Base-by-base conservation (phyloP, 2,888 invertebrate species). In the Drosophila anomalata region DNA sequence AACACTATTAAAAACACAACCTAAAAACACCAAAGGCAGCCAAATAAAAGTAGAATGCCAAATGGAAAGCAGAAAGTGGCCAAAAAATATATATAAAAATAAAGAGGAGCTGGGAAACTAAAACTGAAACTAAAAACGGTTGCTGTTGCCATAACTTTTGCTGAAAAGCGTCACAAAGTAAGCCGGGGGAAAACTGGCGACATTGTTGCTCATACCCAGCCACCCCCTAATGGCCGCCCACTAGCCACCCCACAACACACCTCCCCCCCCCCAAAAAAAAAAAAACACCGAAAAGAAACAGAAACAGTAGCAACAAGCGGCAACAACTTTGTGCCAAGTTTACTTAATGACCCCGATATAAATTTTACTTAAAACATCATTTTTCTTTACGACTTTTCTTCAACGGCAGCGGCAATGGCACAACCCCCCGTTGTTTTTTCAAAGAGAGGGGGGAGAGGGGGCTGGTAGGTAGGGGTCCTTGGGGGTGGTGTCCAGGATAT, bases 331-430 rank as follows among this genome's bases (percentile, higher is more conserved):
- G 87, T 86, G 81, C 83, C 87, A 83, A 83, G 83, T 81, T 83
- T 87, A 83, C 84, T 83, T 83, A 83, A 83, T 83, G 83, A 83
- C 81, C 87, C 84, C 79, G 87, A 84, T 83, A 83, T 83, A 83
- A 83, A 83, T 83, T 83, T 83, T 83, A 83, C 83, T 83, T 83
- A 87, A 83, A 83, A 83, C 83, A 87, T 83, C 79, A 83, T 83
- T 83, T 83, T 81, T 83, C 83, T 86, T 83, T 83, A 83, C 83
- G 87, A 86, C 83, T 81, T 81, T 77, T 59, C 52, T 22, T 20
- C 14, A 14, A 29, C n/a, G 20, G 39, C 39, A n/a, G 14, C 14
- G 14, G 41, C 41, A n/a, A 8, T 7, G 14, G 8, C 41, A n/a
- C n/a, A 9, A 22, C 9, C 31, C 31, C 81, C 66, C 78, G 71